These are phyloP conservation scores for Chloroclysta siterata DNA, from an alignment of 2,888 invertebrate genomes.

Conservation along the genomic window DNA sequence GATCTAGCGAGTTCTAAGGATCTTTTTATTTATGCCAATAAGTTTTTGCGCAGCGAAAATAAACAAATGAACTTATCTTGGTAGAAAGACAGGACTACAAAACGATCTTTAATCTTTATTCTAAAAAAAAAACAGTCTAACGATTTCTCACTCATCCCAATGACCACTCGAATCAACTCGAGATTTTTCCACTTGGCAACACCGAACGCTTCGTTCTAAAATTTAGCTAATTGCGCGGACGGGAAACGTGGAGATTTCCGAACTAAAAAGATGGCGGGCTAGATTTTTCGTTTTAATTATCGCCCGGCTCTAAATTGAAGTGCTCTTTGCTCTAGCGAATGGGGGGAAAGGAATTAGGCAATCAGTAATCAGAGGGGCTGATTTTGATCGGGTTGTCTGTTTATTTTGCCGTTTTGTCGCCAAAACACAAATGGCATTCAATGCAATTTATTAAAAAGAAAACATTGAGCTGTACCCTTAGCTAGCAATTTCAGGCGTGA, in stretches of 20 bases:
- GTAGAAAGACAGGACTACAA: too few relatives aligned
- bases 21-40: too few relatives aligned
- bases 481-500: background rate
- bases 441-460: slow-evolving; percentile 2
- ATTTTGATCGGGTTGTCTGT: slow-evolving; percentile 36
- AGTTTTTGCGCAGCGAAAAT: too few relatives aligned
- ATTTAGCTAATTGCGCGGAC: slow-evolving; percentile 71
- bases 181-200: slow-evolving; percentile 59
- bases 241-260: slow-evolving; percentile 58
- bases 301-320: slow-evolving; percentile 55
- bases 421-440: background rate
- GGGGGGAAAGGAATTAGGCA: slow-evolving; percentile 40
- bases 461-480: background rate
- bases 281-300: slow-evolving; percentile 69
- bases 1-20: too few relatives aligned
- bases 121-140: slow-evolving; percentile 12
- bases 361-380: slow-evolving; percentile 38
- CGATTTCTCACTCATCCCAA: slow-evolving; percentile 25
- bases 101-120: too few relatives aligned
- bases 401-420: slow-evolving; percentile 2
- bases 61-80: too few relatives aligned
- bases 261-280: slow-evolving; percentile 59
- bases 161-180: slow-evolving; percentile 44
- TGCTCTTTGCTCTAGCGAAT: slow-evolving; percentile 44
- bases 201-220: slow-evolving; percentile 61